Base-by-base conservation (phyloP, 2,797 vertebrate genomes). In the Ataeniobius toweri region DNA sequence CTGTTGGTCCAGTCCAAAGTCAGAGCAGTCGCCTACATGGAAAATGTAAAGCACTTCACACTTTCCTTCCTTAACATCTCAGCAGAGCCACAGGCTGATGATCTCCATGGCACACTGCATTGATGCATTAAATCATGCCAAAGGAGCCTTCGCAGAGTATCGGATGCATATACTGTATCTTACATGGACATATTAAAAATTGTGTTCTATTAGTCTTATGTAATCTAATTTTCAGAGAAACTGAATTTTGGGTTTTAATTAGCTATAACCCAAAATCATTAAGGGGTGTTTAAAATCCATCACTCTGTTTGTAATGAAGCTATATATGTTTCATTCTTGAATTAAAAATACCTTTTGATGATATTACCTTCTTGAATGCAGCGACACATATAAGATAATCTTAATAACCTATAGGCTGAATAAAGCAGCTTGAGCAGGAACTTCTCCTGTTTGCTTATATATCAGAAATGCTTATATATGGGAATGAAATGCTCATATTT, bases 401-500 rank as follows among this genome's bases (percentile, higher is more conserved):
- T 16, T 39, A 22, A 41, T 65, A 8, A 7, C 18, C n/a, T n/a
- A n/a, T 5, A 39, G 61, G 61, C 36, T 39, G 16, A 65, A 65
- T 39, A 65, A 65, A 18, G 51, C 10, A 77, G 44, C 16, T 22
- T 2, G 55, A 75, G 31, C 31, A 56, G 6, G 18, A 79, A 28
- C 20, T 65, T 55, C 12, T 46, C n/a, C 56, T 6, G 6, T 73
- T 70, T 55, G 2, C 48, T 78, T 56, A 20, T 56, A 16, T 50
- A 14, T 41, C 28, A 58, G 63, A 63, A 81, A 79, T 74, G 69
- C n/a, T 78, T 14, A 75, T 73, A 74, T 10, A 53, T 36, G 36
- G 77, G 73, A 80, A 88, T 86, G 82, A 84, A 51, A 90, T 86
- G 84, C 72, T 85, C 10, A 80, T 86, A 85, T 85, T 89, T 44